Conservation (phyloP, 2,888 invertebrate species). For the Volucella bombylans region DNA sequence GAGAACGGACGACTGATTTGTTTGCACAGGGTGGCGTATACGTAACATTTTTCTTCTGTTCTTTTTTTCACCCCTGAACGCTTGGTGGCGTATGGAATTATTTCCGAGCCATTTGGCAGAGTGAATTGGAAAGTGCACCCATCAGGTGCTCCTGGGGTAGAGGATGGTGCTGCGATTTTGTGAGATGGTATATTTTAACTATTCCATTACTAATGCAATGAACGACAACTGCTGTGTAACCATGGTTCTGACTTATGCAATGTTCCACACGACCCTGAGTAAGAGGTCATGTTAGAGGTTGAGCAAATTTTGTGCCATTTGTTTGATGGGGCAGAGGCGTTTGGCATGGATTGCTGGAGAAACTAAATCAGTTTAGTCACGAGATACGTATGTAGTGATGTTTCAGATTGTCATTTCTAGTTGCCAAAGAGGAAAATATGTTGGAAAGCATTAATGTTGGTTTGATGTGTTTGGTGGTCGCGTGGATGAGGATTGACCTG, state of each 20-base stretch:
- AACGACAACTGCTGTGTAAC: conserved; percentile 16
- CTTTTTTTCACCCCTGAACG: conserved; percentile 2
- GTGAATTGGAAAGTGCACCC: background rate
- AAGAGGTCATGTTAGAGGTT: conserved; percentile 14
- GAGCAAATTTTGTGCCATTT: background rate
- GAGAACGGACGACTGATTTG: conserved; percentile 54
- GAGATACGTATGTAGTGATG: conserved; percentile 14
- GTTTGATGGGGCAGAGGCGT: background rate
- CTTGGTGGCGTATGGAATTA: conserved; percentile 28
- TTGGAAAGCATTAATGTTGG: background rate
- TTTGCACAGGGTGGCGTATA: conserved; percentile 49
- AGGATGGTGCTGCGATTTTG: conserved; percentile 1
- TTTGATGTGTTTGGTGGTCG: background rate
- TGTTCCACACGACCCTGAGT: conserved; percentile 32
- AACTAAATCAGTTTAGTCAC: conserved; percentile 38
- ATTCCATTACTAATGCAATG: conserved; percentile 56
- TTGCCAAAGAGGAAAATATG: conserved; percentile 22
- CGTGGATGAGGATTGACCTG: too few species aligned
- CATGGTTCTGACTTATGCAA: conserved; percentile 22
- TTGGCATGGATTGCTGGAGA: background rate
- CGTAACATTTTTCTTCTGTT: conserved; percentile 40
- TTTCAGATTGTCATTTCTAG: conserved; percentile 26
- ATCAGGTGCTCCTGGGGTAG: background rate
- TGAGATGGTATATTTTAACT: conserved; percentile 29
- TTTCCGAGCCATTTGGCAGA: conserved; percentile 53